phyloP scores from a whole-genome alignment of 2,888 invertebrate genomes.

The Perizoma affinitatum region DNA sequence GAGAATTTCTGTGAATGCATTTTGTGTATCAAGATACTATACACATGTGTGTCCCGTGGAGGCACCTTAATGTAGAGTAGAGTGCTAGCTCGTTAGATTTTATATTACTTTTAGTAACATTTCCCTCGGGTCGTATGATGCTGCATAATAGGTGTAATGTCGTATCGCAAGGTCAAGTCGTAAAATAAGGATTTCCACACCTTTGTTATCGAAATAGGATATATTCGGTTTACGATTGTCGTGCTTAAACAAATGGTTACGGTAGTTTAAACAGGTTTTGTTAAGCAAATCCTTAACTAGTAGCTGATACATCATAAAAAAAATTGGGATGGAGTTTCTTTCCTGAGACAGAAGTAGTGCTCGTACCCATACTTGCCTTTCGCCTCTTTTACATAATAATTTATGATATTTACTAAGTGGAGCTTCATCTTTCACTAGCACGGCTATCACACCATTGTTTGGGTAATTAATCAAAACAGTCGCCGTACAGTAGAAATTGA shows the following conservation, averaged over 20 bases:
- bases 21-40: constrained; percentile 4
- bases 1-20: neutral
- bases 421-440: constrained; percentile 8
- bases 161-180: constrained; percentile 35
- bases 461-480: constrained; percentile 59
- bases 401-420: constrained; percentile 7
- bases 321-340: too few species aligned
- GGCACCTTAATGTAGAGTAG: constrained; percentile 26
- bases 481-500: constrained; percentile 51
- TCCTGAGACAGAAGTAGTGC: too few species aligned
- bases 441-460: constrained; percentile 27
- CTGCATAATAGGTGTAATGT: constrained; percentile 18
- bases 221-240: constrained; percentile 5
- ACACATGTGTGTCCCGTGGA: constrained; percentile 2
- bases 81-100: constrained; percentile 38
- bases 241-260: neutral
- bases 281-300: too few species aligned
- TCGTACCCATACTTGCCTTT: too few species aligned
- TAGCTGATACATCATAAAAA: too few species aligned
- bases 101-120: constrained; percentile 40
- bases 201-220: constrained; percentile 17
- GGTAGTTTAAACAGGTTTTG: too few species aligned
- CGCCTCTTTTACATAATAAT: neutral
- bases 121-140: constrained; percentile 36
- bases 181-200: constrained; percentile 36